A percentile compares a stretch with the other conserved stretches of the same genome.
phyloP scores from a whole-genome alignment of 2,113 vertebrate genomes.

The Chionis minor region DNA sequence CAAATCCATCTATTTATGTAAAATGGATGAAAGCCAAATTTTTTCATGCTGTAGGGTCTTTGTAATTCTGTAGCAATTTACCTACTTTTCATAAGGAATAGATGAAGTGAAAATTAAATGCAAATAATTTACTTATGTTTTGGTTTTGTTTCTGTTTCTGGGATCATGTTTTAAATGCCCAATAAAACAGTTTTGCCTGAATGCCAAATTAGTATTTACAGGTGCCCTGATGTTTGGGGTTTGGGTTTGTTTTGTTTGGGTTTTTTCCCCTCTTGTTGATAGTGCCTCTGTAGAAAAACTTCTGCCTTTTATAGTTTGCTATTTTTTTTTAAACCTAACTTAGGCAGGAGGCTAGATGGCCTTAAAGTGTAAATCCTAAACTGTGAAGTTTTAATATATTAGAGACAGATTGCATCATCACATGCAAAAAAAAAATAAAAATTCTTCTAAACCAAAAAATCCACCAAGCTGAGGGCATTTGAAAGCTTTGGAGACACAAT shows the following conservation, averaged over 20 bases:
- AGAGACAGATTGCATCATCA: no score
- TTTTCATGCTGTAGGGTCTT: neutral
- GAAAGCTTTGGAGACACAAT: neutral
- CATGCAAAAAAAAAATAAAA: no score
- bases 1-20: neutral
- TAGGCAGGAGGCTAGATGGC: neutral
- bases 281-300: neutral
- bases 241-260: neutral
- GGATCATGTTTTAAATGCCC: neutral
- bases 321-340: neutral
- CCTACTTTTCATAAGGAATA: neutral
- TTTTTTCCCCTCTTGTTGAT: neutral
- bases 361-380: no score
- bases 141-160: neutral
- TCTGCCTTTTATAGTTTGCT: neutral
- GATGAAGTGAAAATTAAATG: neutral
- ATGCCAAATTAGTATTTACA: neutral
- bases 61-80: neutral
- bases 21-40: neutral
- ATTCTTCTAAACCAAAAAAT: neutral
- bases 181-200: neutral
- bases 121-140: neutral
- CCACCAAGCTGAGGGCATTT: neutral
- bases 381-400: no score
- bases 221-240: neutral